phyloP scores from a whole-genome alignment of 2,888 invertebrate species.

The Folsomia manolachei region DNA sequence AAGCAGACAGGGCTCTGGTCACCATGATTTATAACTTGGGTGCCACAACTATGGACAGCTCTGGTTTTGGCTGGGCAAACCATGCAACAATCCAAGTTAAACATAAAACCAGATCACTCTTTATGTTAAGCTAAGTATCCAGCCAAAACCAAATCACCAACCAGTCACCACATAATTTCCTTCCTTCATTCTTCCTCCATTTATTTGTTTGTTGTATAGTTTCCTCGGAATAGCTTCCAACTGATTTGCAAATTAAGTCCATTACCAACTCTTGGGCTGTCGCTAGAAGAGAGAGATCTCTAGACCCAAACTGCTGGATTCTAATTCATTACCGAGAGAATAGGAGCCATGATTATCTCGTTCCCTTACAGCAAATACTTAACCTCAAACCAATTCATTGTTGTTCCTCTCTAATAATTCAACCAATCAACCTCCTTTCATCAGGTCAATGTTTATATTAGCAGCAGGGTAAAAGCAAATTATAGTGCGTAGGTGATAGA shows the following conservation, averaged over 20 bases:
- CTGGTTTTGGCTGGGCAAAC: constrained; percentile 20
- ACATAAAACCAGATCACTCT: not conserved
- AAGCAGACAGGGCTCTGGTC: constrained; percentile 44
- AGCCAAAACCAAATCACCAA: not conserved
- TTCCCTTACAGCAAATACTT: not conserved
- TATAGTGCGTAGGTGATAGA: too few relatives aligned
- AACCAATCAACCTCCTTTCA: not conserved
- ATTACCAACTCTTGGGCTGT: constrained; percentile 11
- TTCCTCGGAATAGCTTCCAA: constrained; percentile 6
- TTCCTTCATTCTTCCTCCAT: not conserved
- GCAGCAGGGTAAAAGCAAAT: too few relatives aligned
- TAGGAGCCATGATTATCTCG: not conserved
- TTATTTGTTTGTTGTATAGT: not conserved
- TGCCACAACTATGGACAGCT: constrained; percentile 37
- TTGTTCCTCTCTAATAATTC: too few relatives aligned
- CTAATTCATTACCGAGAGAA: not conserved
- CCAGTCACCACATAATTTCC: constrained; percentile 16
- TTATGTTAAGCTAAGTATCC: too few relatives aligned
- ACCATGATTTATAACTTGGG: constrained; percentile 48
- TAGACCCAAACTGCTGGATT: not conserved
- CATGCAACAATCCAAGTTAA: not conserved
- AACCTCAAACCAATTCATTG: not conserved
- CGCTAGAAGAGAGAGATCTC: too few relatives aligned
- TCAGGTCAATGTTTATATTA: not conserved
- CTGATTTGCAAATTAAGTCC: constrained; percentile 20